phyloP scores from a whole-genome alignment of 2,797 vertebrate genomes.

The Esox masquinongy region DNA sequence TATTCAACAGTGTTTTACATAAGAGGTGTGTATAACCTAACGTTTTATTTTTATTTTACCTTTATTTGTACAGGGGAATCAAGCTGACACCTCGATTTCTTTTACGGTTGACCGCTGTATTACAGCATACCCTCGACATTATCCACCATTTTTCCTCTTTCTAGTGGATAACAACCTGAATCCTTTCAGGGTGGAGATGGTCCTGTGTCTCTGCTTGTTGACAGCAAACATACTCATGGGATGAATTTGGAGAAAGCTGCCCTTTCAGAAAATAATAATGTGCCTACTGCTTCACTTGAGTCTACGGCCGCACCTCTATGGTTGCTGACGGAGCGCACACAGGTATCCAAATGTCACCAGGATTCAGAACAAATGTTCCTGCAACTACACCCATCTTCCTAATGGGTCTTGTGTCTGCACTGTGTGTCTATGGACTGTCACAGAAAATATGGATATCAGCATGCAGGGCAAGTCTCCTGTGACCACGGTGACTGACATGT shows the following conservation, averaged over 20 bases:
- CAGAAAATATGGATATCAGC: conserved; percentile 32
- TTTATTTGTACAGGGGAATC: no score
- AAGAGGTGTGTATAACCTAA: no score
- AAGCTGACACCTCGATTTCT: no score
- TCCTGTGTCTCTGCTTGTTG: conserved; percentile 32
- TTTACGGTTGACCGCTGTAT: no score
- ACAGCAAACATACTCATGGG: conserved; percentile 29
- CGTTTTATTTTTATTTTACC: no score
- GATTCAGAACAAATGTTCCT: background rate
- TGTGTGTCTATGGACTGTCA: background rate
- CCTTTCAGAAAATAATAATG: conserved; percentile 33
- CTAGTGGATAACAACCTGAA: background rate
- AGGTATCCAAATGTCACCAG: background rate
- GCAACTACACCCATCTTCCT: background rate
- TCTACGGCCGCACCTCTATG: background rate
- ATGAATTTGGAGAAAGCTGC: conserved; percentile 24
- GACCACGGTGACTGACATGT: conserved; percentile 64
- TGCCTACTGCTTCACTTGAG: background rate
- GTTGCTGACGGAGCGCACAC: background rate
- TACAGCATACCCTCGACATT: no score
- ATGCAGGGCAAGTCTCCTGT: conserved; percentile 49
- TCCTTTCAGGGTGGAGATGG: conserved; percentile 16
- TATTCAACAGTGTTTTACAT: no score
- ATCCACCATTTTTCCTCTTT: no score
- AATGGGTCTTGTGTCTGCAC: background rate